Base-by-base conservation (phyloP, 2,888 invertebrate species). In the Cantharis rufa region DNA sequence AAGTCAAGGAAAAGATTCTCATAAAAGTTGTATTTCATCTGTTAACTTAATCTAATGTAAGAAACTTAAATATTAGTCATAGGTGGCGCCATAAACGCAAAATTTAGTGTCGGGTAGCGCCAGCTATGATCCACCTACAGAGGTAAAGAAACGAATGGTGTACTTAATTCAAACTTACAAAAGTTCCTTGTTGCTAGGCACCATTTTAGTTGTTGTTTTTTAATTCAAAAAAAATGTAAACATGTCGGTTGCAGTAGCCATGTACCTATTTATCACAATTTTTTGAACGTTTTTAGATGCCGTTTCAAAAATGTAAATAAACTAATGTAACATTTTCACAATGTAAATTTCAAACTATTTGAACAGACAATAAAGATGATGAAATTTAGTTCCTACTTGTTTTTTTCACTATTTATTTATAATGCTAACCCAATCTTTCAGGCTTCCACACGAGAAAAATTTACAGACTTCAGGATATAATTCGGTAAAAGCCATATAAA, bases 351-450 rank as follows among this genome's bases (percentile, higher is more conserved):
- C 71, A 75, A 62, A 70, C 66, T 64, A 75, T 66, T 68, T 15
- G 71, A 75, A 66, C 75, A 75, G 75, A 75, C 75, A 75, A 75
- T 75, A 75, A 75, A 75, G 71, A 75, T 71, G 75, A 71, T 68
- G 71, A 71, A 75, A 75, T 48, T 28, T 70, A 32, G 13, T 48
- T 61, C 4, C 61, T 48, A 4, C 1, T 2, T 5, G n/a, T 48
- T n/a, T 7, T 48, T 5, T 21, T 21, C 21, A 5, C n/a, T n/a
- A 5, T 21, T 21, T 21, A 0, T 21, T 21, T 21, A 21, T 5
- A 5, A 7, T 21, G 21, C 1, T 7, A 9, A 24, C 24, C 9
- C n/a, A n/a, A n/a, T n/a, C n/a, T n/a, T n/a, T n/a, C n/a, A n/a
- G n/a, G n/a, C n/a, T n/a, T n/a, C n/a, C n/a, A n/a, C n/a, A n/a